phyloP scores from a whole-genome alignment of 2,888 invertebrate species.

The Caenorhabditis wallacei region DNA sequence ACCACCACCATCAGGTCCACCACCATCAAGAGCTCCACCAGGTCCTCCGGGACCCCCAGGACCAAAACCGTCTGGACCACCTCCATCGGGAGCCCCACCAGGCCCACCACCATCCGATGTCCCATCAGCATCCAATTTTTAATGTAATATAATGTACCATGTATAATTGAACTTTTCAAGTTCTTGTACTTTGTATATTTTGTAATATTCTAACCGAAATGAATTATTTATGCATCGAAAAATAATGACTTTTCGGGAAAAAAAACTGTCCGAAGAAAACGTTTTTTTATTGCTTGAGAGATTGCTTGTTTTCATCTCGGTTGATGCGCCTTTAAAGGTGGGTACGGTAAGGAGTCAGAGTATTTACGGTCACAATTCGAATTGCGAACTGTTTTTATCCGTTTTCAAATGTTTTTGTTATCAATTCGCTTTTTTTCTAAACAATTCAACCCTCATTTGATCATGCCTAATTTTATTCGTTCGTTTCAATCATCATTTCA shows the following conservation, averaged over 20 bases:
- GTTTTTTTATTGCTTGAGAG: too few relatives aligned
- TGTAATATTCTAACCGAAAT: slow-evolving; percentile 12
- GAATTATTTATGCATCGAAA: slow-evolving; percentile 17
- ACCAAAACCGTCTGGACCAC: slow-evolving; percentile 10
- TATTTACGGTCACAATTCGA: too few relatives aligned
- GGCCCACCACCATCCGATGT: slow-evolving; percentile 12
- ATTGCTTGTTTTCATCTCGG: not conserved
- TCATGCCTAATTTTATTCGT: not conserved
- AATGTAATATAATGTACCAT: slow-evolving; percentile 23
- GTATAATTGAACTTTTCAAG: slow-evolving; percentile 21
- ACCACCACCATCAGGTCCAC: slow-evolving; percentile 21
- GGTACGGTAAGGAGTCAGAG: not conserved
- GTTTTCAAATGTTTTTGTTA: too few relatives aligned
- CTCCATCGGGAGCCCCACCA: slow-evolving; percentile 1
- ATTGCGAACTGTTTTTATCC: too few relatives aligned
- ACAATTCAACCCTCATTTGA: too few relatives aligned
- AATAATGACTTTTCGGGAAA: not conserved
- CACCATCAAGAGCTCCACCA: slow-evolving; percentile 25
- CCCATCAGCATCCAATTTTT: not conserved
- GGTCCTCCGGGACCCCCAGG: slow-evolving; percentile 25
- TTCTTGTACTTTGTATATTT: slow-evolving; percentile 23
- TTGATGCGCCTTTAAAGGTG: not conserved
- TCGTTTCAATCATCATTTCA: not conserved
- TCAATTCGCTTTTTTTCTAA: too few relatives aligned
- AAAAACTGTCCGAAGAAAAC: too few relatives aligned